A percentile compares a stretch with the other conserved stretches of the same genome.
These are phyloP conservation scores for Platycheirus albimanus DNA, from an alignment of 2,888 invertebrate species.

Conservation along the genomic window DNA sequence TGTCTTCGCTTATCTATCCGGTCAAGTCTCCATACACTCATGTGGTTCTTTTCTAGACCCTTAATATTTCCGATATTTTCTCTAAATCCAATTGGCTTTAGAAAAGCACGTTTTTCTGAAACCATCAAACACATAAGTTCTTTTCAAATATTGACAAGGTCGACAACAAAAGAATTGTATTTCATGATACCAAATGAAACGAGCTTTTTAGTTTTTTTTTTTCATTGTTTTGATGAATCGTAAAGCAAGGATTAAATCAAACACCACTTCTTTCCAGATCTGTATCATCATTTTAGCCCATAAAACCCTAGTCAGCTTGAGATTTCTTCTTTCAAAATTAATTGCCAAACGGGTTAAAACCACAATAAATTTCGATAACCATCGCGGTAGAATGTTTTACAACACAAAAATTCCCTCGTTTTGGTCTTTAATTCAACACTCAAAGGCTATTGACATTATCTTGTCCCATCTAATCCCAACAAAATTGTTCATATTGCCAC, in stretches of 20 bases:
- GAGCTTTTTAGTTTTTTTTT: no score
- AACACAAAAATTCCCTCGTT: slow-evolving; percentile 11
- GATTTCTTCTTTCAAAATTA: neutral
- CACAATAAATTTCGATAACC: neutral
- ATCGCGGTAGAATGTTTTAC: neutral
- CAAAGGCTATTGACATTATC: slow-evolving; percentile 68
- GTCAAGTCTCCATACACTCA: no score
- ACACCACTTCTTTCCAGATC: neutral
- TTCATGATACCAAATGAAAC: no score
- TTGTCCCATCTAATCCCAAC: slow-evolving; percentile 63
- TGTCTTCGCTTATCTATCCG: no score
- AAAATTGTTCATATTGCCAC: slow-evolving; percentile 70
- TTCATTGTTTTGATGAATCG: no score
- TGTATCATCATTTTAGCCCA: neutral
- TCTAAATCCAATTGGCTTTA: no score
- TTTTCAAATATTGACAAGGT: no score
- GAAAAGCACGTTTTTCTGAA: no score
- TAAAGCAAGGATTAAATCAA: neutral
- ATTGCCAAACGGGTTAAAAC: neutral
- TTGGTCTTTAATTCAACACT: slow-evolving; percentile 47
- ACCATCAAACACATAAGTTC: no score
- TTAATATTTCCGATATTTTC: no score
- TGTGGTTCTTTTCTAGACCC: no score
- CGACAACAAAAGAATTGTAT: no score
- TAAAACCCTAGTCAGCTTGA: neutral